Conservation (phyloP, 1,140 invertebrate genomes). For the Aphelinus atriplicis region DNA sequence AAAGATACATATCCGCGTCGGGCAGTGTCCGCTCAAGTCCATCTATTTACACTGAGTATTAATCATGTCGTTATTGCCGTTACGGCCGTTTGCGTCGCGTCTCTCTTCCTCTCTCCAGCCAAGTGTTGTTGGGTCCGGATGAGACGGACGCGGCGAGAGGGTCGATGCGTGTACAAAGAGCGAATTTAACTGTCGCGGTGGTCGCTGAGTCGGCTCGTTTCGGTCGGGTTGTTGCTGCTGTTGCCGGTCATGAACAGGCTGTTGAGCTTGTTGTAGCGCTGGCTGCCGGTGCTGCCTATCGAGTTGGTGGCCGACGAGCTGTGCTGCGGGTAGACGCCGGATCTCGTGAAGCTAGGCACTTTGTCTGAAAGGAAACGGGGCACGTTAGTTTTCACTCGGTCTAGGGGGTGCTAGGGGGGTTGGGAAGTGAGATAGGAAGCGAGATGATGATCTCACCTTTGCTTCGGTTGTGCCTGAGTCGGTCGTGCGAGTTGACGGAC, state of each 20-base stretch:
- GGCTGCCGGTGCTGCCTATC: constrained; percentile 62
- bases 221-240: constrained; percentile 53
- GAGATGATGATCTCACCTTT: constrained; percentile 53
- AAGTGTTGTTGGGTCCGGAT: neutral
- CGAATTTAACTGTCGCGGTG: constrained; percentile 61
- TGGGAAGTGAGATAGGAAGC: neutral
- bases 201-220: constrained; percentile 58
- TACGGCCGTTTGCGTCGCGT: neutral
- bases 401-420: neutral
- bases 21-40: constrained; percentile 48
- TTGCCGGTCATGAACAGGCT: constrained; percentile 56
- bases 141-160: neutral
- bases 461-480: constrained; percentile 60
- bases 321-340: constrained; percentile 56
- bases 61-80: neutral
- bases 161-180: neutral
- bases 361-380: constrained; percentile 55
- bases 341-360: constrained; percentile 61
- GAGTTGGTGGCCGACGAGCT: constrained; percentile 63
- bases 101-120: neutral
- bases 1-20: too few species aligned
- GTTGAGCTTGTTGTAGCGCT: constrained; percentile 64
- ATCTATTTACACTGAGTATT: constrained; percentile 24
- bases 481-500: constrained; percentile 60
- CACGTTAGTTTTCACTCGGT: neutral